Evolutionary conservation across 2,888 invertebrate species (phyloP).

Genomic region (Melangyna quadrimaculata): DNA sequence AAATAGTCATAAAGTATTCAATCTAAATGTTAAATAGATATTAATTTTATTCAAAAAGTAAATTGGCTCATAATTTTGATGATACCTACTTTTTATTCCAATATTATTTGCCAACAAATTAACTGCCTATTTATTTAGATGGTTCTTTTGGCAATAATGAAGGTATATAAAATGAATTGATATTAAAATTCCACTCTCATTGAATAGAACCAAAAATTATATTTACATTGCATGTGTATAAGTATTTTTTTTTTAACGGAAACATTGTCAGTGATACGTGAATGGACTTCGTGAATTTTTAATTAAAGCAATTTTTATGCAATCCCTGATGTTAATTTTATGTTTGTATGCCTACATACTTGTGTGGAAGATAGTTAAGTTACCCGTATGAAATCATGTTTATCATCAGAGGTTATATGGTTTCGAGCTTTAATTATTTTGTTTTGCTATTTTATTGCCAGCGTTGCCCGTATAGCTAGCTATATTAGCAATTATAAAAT

Average conservation of each 20-base stretch:
- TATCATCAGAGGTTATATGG: slow-evolving; percentile 49
- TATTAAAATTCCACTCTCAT: slow-evolving; percentile 31
- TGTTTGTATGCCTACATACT: slow-evolving; percentile 18
- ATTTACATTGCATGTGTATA: not conserved
- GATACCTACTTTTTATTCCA: not conserved
- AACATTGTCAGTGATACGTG: slow-evolving; percentile 67
- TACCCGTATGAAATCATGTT: slow-evolving; percentile 31
- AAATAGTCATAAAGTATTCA: no score
- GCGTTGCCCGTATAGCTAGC: slow-evolving; percentile 3
- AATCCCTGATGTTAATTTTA: slow-evolving; percentile 23
- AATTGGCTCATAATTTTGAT: not conserved
- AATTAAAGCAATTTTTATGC: slow-evolving; percentile 60
- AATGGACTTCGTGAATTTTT: slow-evolving; percentile 61
- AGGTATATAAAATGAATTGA: not conserved
- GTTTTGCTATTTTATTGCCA: slow-evolving; percentile 3
- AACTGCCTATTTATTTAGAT: not conserved
- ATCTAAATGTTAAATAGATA: not conserved
- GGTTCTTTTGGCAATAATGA: not conserved
- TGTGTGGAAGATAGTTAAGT: slow-evolving; percentile 30
- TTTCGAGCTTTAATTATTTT: slow-evolving; percentile 37
- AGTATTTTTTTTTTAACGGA: slow-evolving; percentile 62
- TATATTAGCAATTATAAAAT: not conserved
- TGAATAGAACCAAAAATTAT: slow-evolving; percentile 44
- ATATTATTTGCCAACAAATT: not conserved
- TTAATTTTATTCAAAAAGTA: not conserved